phyloP scores from a whole-genome alignment of 1,140 invertebrate species.

The Drusus annulatus region DNA sequence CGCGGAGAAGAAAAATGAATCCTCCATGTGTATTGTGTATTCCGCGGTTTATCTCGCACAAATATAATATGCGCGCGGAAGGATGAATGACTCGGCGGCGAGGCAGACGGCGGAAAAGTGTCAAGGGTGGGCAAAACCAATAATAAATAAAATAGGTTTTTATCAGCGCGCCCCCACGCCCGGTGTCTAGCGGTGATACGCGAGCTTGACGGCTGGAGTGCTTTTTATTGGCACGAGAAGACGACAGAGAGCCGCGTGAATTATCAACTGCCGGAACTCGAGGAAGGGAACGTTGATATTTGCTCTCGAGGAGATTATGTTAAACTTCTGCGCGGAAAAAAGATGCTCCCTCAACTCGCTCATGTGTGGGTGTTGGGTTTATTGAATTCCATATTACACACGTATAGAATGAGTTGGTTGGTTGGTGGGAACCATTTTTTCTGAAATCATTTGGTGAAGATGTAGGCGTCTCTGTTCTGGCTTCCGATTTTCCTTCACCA shows the following conservation, averaged over 20 bases:
- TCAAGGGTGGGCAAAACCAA: slow-evolving; percentile 50
- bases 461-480: too few species aligned
- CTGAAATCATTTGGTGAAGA: too few species aligned
- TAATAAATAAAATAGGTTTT: slow-evolving; percentile 60
- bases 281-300: background rate
- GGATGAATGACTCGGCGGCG: slow-evolving; percentile 56
- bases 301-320: background rate
- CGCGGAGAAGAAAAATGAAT: slow-evolving; percentile 59
- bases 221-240: slow-evolving; percentile 47
- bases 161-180: slow-evolving; percentile 55
- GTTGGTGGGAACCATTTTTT: too few species aligned
- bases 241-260: slow-evolving; percentile 33
- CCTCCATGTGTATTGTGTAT: slow-evolving; percentile 53
- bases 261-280: slow-evolving; percentile 42
- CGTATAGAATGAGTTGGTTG: too few species aligned
- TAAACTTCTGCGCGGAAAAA: background rate
- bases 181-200: slow-evolving; percentile 40
- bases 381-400: too few species aligned
- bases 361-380: too few species aligned
- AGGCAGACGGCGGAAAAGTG: slow-evolving; percentile 37
- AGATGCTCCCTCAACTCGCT: background rate
- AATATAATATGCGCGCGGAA: slow-evolving; percentile 58
- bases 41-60: slow-evolving; percentile 56
- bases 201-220: slow-evolving; percentile 50
- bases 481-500: too few species aligned